Percentiles rank a stretch among this genome's conserved stretches.
phyloP scores from a whole-genome alignment of 2,888 invertebrate genomes.

The Steinernema scapterisci region DNA sequence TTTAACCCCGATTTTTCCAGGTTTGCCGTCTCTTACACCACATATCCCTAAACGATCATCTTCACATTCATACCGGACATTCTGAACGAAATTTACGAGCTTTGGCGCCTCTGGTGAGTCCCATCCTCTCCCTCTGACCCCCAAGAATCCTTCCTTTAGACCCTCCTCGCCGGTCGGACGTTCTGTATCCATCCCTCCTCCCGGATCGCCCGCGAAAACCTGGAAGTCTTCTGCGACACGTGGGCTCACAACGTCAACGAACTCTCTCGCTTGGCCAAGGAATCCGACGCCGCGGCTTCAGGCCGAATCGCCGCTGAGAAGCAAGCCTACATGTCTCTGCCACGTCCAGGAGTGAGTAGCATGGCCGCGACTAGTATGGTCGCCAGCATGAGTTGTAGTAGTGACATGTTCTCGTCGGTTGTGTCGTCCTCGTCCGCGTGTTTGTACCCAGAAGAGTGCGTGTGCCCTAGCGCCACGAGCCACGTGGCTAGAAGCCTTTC shows the following conservation, averaged over 20 bases:
- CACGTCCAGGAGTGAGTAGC: conserved; percentile 83
- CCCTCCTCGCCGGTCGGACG: conserved; percentile 89
- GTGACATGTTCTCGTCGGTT: conserved; percentile 28
- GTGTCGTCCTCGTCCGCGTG: conserved; percentile 24
- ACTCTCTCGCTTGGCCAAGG: conserved; percentile 74
- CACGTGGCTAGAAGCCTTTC: conserved; percentile 15
- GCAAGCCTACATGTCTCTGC: conserved; percentile 88
- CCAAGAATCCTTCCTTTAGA: conserved; percentile 67
- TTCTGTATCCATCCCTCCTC: conserved; percentile 88
- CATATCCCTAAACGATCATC: conserved; percentile 88
- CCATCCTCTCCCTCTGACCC: not conserved
- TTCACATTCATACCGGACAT: conserved; percentile 93
- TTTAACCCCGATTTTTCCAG: conserved; percentile 72
- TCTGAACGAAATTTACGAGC: conserved; percentile 91
- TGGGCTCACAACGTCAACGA: conserved; percentile 74
- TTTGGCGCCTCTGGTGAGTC: conserved; percentile 83
- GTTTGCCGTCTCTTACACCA: conserved; percentile 94
- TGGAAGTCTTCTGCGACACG: conserved; percentile 75
- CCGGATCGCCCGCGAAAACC: conserved; percentile 93
- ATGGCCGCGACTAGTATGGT: conserved; percentile 14
- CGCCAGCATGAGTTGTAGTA: conserved; percentile 28
- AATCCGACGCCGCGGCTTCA: conserved; percentile 65
- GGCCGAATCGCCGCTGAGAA: conserved; percentile 72
- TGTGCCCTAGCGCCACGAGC: not conserved
- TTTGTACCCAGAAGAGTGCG: conserved; percentile 14